These are phyloP conservation scores for Gnathonemus echidnorhynchus DNA, from an alignment of 2,113 vertebrate genomes.

Conservation along the genomic window DNA sequence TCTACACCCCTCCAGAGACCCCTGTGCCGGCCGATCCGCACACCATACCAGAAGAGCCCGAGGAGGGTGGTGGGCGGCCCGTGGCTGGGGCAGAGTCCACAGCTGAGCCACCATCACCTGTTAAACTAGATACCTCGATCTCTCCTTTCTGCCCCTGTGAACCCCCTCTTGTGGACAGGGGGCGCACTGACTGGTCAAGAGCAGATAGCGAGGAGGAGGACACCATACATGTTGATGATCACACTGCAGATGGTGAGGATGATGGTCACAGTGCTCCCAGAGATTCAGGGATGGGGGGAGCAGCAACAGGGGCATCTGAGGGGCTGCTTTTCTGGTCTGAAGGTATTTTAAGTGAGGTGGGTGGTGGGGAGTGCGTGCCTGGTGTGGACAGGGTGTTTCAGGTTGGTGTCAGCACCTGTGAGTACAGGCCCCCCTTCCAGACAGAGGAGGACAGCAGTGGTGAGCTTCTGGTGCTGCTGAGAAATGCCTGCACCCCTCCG, in stretches of 20 bases:
- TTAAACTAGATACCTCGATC: constrained; percentile 36
- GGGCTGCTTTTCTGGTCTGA: constrained; percentile 58
- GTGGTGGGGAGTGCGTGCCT: constrained; percentile 25
- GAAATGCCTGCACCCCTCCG: constrained; percentile 45
- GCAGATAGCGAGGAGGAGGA: constrained; percentile 53
- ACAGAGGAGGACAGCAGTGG: constrained; percentile 42
- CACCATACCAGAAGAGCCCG: constrained; percentile 64
- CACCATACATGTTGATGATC: constrained; percentile 63
- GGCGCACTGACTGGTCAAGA: constrained; percentile 43
- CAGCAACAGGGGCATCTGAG: constrained; percentile 51
- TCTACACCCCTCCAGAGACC: constrained; percentile 93
- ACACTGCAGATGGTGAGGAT: constrained; percentile 77
- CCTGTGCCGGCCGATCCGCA: constrained; percentile 81
- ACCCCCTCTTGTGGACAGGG: constrained; percentile 23
- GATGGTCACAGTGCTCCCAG: constrained; percentile 63
- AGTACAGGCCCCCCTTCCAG: constrained; percentile 51
- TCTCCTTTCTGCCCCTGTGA: constrained; percentile 10
- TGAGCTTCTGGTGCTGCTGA: constrained; percentile 45
- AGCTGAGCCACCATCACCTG: constrained; percentile 18
- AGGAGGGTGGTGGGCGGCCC: constrained; percentile 53
- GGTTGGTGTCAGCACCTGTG: constrained; percentile 48
- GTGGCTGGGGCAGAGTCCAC: constrained; percentile 37
- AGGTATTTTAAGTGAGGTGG: constrained; percentile 68
- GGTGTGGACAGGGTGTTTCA: constrained; percentile 37
- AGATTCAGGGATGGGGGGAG: constrained; percentile 50